Conservation (phyloP, 2,888 invertebrate species). For the Dione vanillae region DNA sequence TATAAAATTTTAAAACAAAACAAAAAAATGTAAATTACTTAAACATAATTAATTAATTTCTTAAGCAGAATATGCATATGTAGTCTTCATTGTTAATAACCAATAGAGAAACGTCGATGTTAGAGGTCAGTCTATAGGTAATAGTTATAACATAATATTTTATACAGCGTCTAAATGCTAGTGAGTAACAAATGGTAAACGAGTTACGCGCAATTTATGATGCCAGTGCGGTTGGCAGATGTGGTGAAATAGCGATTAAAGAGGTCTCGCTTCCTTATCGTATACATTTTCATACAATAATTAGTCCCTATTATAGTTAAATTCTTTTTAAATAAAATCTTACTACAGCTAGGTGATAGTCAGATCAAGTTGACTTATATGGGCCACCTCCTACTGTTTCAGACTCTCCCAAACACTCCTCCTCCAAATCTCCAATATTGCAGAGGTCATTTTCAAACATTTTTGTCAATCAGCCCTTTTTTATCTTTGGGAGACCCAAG, state of each 20-base stretch:
- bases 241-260: not conserved
- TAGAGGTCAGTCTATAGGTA: conserved; percentile 11
- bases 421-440: no score
- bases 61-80: not conserved
- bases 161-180: conserved; percentile 10
- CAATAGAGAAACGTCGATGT: conserved; percentile 23
- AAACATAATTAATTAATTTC: no score
- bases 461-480: no score
- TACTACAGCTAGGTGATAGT: no score
- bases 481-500: no score
- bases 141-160: not conserved
- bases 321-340: no score
- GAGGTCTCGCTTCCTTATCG: not conserved
- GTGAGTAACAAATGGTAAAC: conserved; percentile 2
- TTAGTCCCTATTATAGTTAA: not conserved
- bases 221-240: not conserved
- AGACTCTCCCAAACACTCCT: no score
- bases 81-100: conserved; percentile 6
- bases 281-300: not conserved
- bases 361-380: no score
- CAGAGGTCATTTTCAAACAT: no score
- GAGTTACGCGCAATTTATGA: conserved; percentile 14
- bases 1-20: conserved; percentile 3
- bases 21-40: conserved; percentile 3
- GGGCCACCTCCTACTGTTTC: no score